Percentiles rank a stretch among this genome's conserved stretches.
Conservation (phyloP, 1,140 invertebrate genomes). For the Cherax destructor region DNA sequence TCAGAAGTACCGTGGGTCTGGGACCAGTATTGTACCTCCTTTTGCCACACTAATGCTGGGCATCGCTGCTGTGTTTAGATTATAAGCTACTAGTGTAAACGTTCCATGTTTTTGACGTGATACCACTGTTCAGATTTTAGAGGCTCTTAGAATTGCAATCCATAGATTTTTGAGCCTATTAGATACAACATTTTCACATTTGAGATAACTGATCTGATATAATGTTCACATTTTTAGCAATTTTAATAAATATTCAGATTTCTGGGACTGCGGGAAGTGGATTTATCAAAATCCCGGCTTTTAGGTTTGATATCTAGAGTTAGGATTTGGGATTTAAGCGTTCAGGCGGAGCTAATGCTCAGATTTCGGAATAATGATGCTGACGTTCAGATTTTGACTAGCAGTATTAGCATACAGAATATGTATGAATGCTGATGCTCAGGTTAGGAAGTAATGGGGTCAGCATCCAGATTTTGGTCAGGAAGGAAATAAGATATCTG, state of each 20-base stretch:
- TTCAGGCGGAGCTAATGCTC: not conserved
- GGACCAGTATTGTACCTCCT: not conserved
- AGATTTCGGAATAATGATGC: not conserved
- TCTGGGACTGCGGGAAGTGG: not conserved
- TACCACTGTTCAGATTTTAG: not conserved
- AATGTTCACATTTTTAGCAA: not conserved
- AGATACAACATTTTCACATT: not conserved
- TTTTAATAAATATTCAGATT: not conserved
- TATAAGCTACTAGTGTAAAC: not conserved
- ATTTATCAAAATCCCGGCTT: not conserved
- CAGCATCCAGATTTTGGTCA: not conserved
- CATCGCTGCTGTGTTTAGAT: not conserved
- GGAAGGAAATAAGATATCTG: not conserved
- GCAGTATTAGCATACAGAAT: not conserved
- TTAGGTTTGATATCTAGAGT: not conserved
- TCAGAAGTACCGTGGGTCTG: conserved; percentile 30
- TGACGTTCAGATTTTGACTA: not conserved
- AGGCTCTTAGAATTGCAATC: not conserved
- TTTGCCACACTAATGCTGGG: not conserved
- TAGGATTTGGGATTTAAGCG: not conserved
- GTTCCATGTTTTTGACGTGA: not conserved
- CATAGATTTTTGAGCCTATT: not conserved
- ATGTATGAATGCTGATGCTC: not conserved
- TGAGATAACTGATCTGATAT: not conserved
- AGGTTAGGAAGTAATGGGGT: not conserved